These are phyloP conservation scores for Ceratina japonica DNA, from an alignment of 1,140 invertebrate genomes.

Conservation along the genomic window DNA sequence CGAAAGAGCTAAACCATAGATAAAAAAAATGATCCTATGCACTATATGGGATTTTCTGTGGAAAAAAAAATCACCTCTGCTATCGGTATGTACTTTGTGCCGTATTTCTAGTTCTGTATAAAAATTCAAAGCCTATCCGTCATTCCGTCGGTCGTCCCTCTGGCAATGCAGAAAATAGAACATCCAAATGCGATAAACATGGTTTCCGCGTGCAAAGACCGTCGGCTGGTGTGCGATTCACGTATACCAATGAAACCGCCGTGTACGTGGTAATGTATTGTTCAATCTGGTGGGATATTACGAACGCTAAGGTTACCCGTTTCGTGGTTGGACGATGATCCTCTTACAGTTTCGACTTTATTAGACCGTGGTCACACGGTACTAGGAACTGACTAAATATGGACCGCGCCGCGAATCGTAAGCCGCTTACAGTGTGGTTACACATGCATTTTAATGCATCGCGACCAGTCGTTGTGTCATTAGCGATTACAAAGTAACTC, in stretches of 20 bases:
- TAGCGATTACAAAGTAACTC: conserved; percentile 59
- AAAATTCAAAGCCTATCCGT: background rate
- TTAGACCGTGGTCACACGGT: conserved; percentile 50
- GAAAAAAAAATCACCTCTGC: too few species aligned
- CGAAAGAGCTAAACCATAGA: too few species aligned
- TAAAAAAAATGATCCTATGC: too few species aligned
- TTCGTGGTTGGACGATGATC: conserved; percentile 51
- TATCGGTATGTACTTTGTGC: too few species aligned
- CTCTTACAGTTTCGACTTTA: conserved; percentile 66
- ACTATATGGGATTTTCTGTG: too few species aligned
- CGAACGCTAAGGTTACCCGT: conserved; percentile 48
- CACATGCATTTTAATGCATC: conserved; percentile 59
- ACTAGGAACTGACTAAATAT: conserved; percentile 57
- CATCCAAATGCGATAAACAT: background rate
- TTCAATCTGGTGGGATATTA: conserved; percentile 51
- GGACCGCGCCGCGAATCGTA: conserved; percentile 49
- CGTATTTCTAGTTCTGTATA: background rate
- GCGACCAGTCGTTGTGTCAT: conserved; percentile 51
- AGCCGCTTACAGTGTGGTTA: conserved; percentile 58
- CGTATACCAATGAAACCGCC: background rate
- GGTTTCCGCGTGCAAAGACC: background rate
- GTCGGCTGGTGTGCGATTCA: background rate
- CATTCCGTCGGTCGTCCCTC: background rate
- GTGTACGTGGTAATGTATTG: conserved; percentile 31
- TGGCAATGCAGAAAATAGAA: conserved; percentile 13